These are phyloP conservation scores for Hexactinellida sp. DNA, from an alignment of 37 sponge, comb jelly and placozoan genomes.

Conservation along the genomic window DNA sequence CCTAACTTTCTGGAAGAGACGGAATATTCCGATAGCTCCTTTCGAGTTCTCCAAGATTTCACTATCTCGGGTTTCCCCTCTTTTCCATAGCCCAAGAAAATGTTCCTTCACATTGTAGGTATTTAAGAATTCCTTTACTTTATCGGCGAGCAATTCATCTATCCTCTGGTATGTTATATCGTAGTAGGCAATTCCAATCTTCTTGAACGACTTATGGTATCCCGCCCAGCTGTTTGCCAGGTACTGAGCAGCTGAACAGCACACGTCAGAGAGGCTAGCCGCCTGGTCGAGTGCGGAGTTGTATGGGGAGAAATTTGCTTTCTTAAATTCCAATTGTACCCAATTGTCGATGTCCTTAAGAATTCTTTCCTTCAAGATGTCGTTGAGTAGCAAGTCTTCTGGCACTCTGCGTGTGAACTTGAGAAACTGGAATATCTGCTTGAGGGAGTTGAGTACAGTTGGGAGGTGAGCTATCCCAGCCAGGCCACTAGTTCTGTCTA, in stretches of 20 bases:
- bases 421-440: neutral
- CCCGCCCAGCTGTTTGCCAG: conserved; percentile 8
- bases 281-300: neutral
- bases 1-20: neutral
- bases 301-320: neutral
- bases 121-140: neutral
- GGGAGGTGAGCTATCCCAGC: neutral
- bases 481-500: neutral
- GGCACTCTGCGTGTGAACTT: neutral
- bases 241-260: neutral
- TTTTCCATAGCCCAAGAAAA: neutral
- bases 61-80: neutral
- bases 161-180: neutral
- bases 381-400: neutral
- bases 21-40: neutral
- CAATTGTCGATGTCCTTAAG: neutral
- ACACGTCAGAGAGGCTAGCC: conserved; percentile 6
- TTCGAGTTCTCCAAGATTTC: neutral
- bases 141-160: neutral
- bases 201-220: neutral
- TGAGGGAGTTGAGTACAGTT: neutral
- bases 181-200: neutral
- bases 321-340: neutral
- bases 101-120: neutral
- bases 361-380: neutral